A percentile compares a stretch with the other conserved stretches of the same genome.
These are phyloP conservation scores for Lycorma delicatula DNA, from an alignment of 1,140 invertebrate species.

Conservation along the genomic window DNA sequence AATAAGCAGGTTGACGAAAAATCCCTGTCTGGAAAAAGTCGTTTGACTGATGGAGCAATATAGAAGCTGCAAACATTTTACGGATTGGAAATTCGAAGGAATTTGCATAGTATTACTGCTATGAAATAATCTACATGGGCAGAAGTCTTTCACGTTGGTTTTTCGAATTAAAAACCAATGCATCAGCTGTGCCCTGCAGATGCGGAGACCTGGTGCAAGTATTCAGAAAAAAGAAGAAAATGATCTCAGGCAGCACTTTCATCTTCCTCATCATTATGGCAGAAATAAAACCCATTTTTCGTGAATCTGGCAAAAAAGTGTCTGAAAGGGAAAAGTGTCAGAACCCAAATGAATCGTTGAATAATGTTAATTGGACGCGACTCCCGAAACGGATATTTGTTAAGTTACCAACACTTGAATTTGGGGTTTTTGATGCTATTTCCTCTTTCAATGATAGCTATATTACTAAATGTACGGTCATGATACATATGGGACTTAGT, in stretches of 20 bases:
- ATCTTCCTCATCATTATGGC: conserved; percentile 13
- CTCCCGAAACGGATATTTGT: conserved; percentile 19
- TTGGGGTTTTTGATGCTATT: conserved; percentile 19
- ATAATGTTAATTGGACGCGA: conserved; percentile 18
- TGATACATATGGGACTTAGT: no score
- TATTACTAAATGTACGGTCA: conserved; percentile 16
- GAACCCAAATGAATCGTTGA: conserved; percentile 15
- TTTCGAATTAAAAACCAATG: conserved; percentile 29
- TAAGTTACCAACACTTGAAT: conserved; percentile 3
- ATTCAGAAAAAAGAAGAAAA: conserved; percentile 12
- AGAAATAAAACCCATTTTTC: conserved; percentile 20
- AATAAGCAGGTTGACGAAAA: no score
- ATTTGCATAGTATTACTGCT: conserved; percentile 27
- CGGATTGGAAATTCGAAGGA: no score
- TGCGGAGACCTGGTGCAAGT: conserved; percentile 26
- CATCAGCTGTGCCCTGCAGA: conserved; percentile 27
- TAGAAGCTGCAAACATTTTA: no score
- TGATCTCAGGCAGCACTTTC: conserved; percentile 2
- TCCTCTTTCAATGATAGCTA: conserved; percentile 16
- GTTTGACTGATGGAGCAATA: no score
- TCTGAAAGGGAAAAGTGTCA: conserved; percentile 17
- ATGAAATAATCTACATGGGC: conserved; percentile 35
- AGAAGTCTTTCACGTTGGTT: conserved; percentile 32
- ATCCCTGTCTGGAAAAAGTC: no score
- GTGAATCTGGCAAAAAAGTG: conserved; percentile 16